Evolutionary conservation across 1,140 invertebrate genomes (phyloP), one percentile per base, ranked within the genome.

Genomic region (Drosophila prosaltans): DNA sequence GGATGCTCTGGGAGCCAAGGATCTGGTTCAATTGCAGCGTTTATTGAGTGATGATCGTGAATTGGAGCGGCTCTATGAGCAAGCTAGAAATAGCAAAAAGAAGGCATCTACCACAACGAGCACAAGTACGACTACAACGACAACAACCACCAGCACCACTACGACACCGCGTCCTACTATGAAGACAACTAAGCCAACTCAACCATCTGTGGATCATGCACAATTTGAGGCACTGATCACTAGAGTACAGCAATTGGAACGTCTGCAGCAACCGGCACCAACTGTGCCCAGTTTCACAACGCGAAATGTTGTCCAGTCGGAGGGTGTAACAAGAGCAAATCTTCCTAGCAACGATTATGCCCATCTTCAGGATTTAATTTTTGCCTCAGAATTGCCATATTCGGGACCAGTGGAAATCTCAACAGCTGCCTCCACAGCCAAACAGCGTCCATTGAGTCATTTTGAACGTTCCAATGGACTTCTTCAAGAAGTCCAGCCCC

Each of bases 181-280:
- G 61, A 72, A 26, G 59, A 78, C 10, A 72, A 77, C 5, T 9
- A 81, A 8, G 2, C 21, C 45, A 3, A 26, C 45, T 2, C 6
- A 26, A 3, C 45, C 45, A 10, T 66, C 85, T 0, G 72, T 81
- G 26, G 81, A 91, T 58, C 78, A 89, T 10, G 72, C 74, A 1
- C 83, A 91, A 41, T 78, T 91, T n/a, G 83, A 90, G 73, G 83
- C 84, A 0, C 28, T 91, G 5, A 90, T 91, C 9, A 91, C 85
- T 8, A 69, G 90, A 3, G 90, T 91, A 2, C 90, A 91, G 73
- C 90, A 91, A 62, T 51, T 91, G 67, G 90, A 91, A 62, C 80
- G 78, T 6, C 72, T 91, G 62, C 84, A 84, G 71, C 84, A 89
- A 45, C 84, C 81, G 5, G 72, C 78, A 3, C 54, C 90, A 2